A percentile compares a stretch with the other conserved stretches of the same genome.
phyloP scores from a whole-genome alignment of 2,113 vertebrate genomes.

The Pantherophis guttatus region DNA sequence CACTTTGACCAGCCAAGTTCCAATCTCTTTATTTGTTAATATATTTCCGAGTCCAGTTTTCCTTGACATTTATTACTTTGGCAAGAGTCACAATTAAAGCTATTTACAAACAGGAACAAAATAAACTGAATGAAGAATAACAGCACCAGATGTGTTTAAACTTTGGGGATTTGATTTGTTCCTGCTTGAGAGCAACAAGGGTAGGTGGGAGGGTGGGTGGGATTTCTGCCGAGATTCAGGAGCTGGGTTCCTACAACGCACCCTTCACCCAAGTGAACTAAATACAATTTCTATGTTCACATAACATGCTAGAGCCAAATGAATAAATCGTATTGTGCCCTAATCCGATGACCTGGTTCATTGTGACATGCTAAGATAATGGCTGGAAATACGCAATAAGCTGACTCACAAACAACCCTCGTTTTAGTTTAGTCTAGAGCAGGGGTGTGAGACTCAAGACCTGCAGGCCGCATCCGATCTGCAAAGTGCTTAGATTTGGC shows the following conservation, averaged over 20 bases:
- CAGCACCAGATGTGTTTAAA: background rate
- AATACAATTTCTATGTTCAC: background rate
- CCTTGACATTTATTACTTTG: background rate
- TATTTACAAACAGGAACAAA: background rate
- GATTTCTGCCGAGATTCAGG: background rate
- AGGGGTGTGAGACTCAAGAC: too few species aligned
- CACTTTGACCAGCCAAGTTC: background rate
- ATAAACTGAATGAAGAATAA: background rate
- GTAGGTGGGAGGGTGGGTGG: background rate
- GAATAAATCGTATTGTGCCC: background rate
- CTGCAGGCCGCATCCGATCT: too few species aligned
- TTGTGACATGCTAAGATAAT: background rate
- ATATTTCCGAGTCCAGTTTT: background rate
- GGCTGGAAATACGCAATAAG: background rate
- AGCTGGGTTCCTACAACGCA: background rate
- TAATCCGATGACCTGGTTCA: background rate
- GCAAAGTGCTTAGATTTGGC: too few species aligned
- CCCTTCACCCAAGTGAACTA: background rate
- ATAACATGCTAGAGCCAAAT: background rate
- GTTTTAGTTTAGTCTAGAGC: background rate
- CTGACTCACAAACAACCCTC: background rate
- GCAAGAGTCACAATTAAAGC: background rate
- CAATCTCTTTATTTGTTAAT: constrained; percentile 6
- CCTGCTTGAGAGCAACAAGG: background rate
- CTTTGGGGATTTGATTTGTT: background rate